phyloP scores from a whole-genome alignment of 2,113 vertebrate genomes.

The Emydocephalus ijimae region DNA sequence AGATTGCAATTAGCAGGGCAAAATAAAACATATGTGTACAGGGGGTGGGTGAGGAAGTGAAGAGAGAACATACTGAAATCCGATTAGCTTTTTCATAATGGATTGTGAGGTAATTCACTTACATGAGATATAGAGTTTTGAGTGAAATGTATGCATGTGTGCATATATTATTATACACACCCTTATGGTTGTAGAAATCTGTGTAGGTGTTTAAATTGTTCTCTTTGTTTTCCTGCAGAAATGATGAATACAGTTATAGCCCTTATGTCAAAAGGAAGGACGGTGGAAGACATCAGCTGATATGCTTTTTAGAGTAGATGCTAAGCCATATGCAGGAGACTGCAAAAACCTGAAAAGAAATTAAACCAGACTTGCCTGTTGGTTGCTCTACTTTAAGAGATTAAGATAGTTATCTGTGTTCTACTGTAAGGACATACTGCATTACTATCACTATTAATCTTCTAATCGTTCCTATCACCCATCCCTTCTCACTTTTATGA shows the following conservation, averaged over 20 bases:
- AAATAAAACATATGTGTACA: not conserved
- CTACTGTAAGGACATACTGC: not conserved
- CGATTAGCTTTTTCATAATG: not conserved
- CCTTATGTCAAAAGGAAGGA: not conserved
- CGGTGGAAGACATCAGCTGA: not conserved
- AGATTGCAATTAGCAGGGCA: not conserved
- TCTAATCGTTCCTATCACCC: too few relatives aligned
- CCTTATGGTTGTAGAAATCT: not conserved
- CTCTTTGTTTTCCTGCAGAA: conserved; percentile 12
- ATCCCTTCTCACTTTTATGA: too few relatives aligned
- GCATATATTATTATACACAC: not conserved
- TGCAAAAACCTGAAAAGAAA: not conserved
- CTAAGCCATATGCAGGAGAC: not conserved
- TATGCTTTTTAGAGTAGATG: not conserved
- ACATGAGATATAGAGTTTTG: not conserved
- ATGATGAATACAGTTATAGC: not conserved
- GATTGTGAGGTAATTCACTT: not conserved
- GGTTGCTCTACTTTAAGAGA: not conserved
- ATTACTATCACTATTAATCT: too few relatives aligned
- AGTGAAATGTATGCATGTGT: not conserved
- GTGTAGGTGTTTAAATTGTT: conserved; percentile 4
- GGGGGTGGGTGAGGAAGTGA: not conserved
- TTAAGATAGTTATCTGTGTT: not conserved
- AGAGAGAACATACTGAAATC: not conserved
- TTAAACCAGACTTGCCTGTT: not conserved